A percentile compares a stretch with the other conserved stretches of the same genome.
Evolutionary conservation across 2,888 invertebrate species (phyloP).

Genomic region (Dastarcus helophoroides): DNA sequence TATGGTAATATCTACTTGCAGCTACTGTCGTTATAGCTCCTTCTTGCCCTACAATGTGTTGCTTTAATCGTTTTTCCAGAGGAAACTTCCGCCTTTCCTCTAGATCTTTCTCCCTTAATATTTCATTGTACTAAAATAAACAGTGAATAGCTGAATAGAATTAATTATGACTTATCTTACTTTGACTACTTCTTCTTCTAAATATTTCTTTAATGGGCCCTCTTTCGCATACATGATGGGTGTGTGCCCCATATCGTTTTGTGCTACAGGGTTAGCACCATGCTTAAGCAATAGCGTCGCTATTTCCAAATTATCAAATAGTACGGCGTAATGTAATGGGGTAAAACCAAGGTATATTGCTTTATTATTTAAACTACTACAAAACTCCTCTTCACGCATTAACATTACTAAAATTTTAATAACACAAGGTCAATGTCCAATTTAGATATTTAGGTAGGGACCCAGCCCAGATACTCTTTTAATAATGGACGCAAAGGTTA

Average conservation of each 20-base stretch:
- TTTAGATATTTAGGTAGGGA: too few species aligned
- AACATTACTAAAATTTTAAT: slow-evolving; percentile 40
- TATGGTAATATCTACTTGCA: slow-evolving; percentile 42
- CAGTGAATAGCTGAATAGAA: not conserved
- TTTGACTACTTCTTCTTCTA: slow-evolving; percentile 43
- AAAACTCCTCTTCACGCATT: slow-evolving; percentile 74
- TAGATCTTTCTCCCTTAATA: slow-evolving; percentile 51
- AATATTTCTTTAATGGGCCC: slow-evolving; percentile 48
- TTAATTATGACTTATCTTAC: slow-evolving; percentile 20
- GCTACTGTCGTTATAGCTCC: slow-evolving; percentile 68
- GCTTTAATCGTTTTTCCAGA: slow-evolving; percentile 68
- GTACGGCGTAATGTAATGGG: slow-evolving; percentile 77
- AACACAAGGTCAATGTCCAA: too few species aligned
- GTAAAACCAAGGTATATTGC: slow-evolving; percentile 78
- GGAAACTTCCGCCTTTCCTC: slow-evolving; percentile 74
- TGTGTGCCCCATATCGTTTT: slow-evolving; percentile 68
- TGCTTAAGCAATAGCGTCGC: slow-evolving; percentile 55
- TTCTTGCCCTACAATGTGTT: slow-evolving; percentile 79
- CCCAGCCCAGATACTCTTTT: too few species aligned
- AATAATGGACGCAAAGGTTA: too few species aligned
- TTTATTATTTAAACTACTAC: slow-evolving; percentile 53
- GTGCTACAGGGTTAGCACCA: slow-evolving; percentile 62
- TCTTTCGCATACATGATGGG: slow-evolving; percentile 64
- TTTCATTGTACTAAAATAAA: slow-evolving; percentile 38
- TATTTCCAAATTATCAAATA: slow-evolving; percentile 55